Base-by-base conservation (phyloP, 1,140 invertebrate species). In the Drosophila nigrodunni region DNA sequence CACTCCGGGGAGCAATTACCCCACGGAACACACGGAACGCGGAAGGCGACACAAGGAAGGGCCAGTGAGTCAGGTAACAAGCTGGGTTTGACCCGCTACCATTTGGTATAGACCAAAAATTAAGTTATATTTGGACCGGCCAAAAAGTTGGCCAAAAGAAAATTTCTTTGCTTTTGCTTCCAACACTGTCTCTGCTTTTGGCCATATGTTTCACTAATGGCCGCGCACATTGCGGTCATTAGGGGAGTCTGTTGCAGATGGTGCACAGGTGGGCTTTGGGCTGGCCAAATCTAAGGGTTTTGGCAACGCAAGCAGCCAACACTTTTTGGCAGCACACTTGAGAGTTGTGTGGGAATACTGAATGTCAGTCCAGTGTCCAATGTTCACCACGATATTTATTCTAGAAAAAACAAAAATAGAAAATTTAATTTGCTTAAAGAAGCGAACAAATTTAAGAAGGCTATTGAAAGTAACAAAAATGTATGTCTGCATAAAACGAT, bases 141-240 rank as follows among this genome's bases (percentile, higher is more conserved):
- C 74, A 54, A 80, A 87, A 89, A 83, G 67, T 85, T 88, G 70
- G 74, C 57, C 72, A 62, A 73, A 77, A 68, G 73, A 72, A 74
- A 69, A 30, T 30, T 57, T 62, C 60, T 44, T 49, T 35, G 46
- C 50, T 43, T 59, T 44, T 73, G 25, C 25, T 30, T 30, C 18
- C 18, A 21, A 21, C 18, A 1, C 25, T 30, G 25, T 6, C 25
- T 5, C 25, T 30, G 25, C 6, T 30, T 30, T 6, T 30, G 25
- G 85, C 85, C 85, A 89, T 89, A 89, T 89, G 85, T 89, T 89
- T 83, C 86, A 80, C 85, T 89, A 89, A 89, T 89, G 85, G 80
- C 88, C 78, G 85, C 85, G 85, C 85, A 78, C 80, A 89, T 78
- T 89, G 86, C 75, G 85, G 80, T 82, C 85, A 89, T 89, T 89